phyloP scores from a whole-genome alignment of 2,888 invertebrate genomes.

The Oxytorus armatus region DNA sequence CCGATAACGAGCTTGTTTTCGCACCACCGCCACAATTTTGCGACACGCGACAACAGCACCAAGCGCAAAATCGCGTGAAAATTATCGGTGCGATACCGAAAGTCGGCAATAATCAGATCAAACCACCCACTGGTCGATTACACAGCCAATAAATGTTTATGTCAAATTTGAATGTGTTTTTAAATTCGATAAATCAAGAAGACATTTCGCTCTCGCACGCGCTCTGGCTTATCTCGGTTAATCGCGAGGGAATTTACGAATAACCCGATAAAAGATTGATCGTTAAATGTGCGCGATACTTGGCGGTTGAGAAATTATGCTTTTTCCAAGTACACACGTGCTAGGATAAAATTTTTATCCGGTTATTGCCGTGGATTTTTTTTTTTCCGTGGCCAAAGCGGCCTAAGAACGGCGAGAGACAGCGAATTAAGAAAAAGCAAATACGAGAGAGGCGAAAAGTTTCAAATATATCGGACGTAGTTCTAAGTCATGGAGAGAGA shows the following conservation, averaged over 20 bases:
- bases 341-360: no score
- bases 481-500: conserved; percentile 68
- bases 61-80: conserved; percentile 87
- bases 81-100: conserved; percentile 95
- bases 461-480: conserved; percentile 70
- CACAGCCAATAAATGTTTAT: conserved; percentile 83
- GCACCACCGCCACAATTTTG: conserved; percentile 97
- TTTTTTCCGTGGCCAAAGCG: conserved; percentile 41
- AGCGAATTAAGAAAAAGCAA: conserved; percentile 9
- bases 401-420: conserved; percentile 32
- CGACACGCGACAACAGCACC: conserved; percentile 86
- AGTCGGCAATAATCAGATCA: conserved; percentile 81
- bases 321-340: no score
- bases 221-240: not conserved
- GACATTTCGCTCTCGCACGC: not conserved
- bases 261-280: not conserved
- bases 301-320: not conserved
- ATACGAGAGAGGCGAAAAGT: conserved; percentile 28
- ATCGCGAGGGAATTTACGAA: not conserved
- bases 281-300: not conserved
- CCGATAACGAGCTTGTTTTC: conserved; percentile 87
- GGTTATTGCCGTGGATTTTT: no score
- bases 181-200: no score
- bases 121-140: conserved; percentile 85
- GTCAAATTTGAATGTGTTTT: not conserved